phyloP scores from a whole-genome alignment of 2,113 vertebrate genomes.

The Hucho hucho region DNA sequence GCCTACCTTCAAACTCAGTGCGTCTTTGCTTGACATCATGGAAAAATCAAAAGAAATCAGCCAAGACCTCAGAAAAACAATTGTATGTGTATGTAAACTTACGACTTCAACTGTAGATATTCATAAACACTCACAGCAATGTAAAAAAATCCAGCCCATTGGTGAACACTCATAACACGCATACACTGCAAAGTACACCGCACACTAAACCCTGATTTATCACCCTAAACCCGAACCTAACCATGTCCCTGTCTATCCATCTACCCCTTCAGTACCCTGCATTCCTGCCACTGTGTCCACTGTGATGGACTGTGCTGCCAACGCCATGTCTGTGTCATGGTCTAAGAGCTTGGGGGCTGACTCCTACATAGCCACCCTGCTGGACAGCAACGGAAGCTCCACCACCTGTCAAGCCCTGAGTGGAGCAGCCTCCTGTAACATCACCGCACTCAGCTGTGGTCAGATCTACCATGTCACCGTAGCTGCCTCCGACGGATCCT shows the following conservation, averaged over 20 bases:
- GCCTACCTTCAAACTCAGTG: too few relatives aligned
- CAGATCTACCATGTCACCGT: conserved; percentile 67
- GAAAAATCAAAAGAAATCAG: too few relatives aligned
- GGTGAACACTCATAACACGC: not conserved
- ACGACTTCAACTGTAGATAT: too few relatives aligned
- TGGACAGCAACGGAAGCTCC: conserved; percentile 50
- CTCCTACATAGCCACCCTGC: conserved; percentile 62
- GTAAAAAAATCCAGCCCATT: too few relatives aligned
- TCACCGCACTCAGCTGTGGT: conserved; percentile 68
- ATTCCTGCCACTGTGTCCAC: conserved; percentile 51
- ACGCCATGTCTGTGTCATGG: conserved; percentile 65
- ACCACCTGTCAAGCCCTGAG: conserved; percentile 64
- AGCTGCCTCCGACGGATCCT: conserved; percentile 68
- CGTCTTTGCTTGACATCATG: too few relatives aligned
- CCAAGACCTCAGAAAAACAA: too few relatives aligned
- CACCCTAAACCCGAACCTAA: not conserved
- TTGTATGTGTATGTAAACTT: too few relatives aligned
- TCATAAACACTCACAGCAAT: not conserved
- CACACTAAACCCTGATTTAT: not conserved
- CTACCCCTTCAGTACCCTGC: conserved; percentile 66
- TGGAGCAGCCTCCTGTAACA: conserved; percentile 50
- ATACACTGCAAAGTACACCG: not conserved
- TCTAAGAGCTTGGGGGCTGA: conserved; percentile 61
- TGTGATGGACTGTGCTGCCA: conserved; percentile 54
- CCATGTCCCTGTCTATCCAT: not conserved